Evolutionary conservation across 1,140 invertebrate species (phyloP).

Genomic region (Rhagoletis zephyria): DNA sequence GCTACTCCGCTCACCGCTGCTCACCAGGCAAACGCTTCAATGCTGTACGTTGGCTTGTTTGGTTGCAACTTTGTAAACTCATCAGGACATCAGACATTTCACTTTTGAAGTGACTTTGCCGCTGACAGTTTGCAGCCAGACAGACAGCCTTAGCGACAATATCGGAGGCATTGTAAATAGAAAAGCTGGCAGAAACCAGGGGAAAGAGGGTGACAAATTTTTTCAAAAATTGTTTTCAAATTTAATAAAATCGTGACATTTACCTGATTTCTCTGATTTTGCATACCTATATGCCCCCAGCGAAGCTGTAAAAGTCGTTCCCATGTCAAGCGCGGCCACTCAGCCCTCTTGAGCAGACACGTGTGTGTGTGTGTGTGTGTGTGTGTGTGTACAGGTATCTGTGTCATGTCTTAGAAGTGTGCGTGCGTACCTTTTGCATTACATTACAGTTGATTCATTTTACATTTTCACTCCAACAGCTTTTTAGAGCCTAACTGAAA

Average conservation of each 20-base stretch:
- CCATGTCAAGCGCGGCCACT: background rate
- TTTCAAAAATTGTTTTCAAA: conserved; percentile 33
- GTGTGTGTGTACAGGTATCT: background rate
- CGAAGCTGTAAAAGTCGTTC: background rate
- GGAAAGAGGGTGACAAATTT: background rate
- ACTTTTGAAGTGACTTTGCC: background rate
- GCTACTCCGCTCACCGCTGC: background rate
- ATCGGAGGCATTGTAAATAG: background rate
- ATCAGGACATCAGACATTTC: conserved; percentile 9
- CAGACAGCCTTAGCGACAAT: conserved; percentile 24
- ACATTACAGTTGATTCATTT: conserved; percentile 20
- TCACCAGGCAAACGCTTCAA: background rate
- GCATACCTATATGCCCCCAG: background rate
- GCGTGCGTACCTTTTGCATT: conserved; percentile 9
- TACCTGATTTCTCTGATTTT: conserved; percentile 30
- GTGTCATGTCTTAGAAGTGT: background rate
- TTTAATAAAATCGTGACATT: conserved; percentile 44
- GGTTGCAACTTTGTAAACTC: background rate
- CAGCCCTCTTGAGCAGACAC: background rate
- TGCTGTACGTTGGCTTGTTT: background rate
- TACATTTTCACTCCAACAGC: background rate
- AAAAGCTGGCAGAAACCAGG: background rate
- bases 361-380: no score
- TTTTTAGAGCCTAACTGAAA: background rate
- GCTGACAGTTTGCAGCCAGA: background rate